These are phyloP conservation scores for Barnardius zonarius DNA, from an alignment of 2,113 vertebrate species.

Conservation along the genomic window DNA sequence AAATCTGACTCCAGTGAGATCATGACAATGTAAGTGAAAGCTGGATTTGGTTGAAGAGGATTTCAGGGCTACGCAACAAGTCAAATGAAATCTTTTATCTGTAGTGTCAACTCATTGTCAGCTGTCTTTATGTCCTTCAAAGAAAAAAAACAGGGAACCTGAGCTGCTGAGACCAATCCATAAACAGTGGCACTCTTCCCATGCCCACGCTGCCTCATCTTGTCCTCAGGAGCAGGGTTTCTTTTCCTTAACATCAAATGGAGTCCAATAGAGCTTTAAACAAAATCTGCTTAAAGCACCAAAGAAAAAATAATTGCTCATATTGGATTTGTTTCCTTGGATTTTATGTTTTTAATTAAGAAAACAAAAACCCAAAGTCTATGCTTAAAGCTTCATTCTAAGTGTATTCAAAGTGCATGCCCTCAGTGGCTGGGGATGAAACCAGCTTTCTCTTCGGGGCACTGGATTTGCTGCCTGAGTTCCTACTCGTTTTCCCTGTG, in stretches of 20 bases:
- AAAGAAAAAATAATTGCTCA: neutral
- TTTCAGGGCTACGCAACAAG: neutral
- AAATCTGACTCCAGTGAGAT: neutral
- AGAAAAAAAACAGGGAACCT: neutral
- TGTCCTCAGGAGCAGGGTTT: neutral
- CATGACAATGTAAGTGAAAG: neutral
- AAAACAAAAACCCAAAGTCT: neutral
- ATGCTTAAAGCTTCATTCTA: neutral
- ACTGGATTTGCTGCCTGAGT: neutral
- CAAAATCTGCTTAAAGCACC: neutral
- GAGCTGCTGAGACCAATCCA: neutral
- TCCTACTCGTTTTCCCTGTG: neutral
- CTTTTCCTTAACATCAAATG: neutral
- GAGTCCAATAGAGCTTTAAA: neutral
- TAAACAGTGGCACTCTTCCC: neutral
- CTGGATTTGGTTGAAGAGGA: neutral
- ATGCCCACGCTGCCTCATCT: neutral
- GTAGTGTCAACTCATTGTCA: neutral
- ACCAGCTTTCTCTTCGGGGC: neutral
- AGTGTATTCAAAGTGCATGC: neutral
- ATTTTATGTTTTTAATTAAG: constrained; percentile 22
- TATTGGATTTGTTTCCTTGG: neutral
- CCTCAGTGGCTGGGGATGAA: neutral
- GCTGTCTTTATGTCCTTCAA: neutral
- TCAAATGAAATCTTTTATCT: neutral